Evolutionary conservation across 1,140 invertebrate species (phyloP), one percentile per base, ranked within the genome.

Genomic region (Dreissena polymorpha): DNA sequence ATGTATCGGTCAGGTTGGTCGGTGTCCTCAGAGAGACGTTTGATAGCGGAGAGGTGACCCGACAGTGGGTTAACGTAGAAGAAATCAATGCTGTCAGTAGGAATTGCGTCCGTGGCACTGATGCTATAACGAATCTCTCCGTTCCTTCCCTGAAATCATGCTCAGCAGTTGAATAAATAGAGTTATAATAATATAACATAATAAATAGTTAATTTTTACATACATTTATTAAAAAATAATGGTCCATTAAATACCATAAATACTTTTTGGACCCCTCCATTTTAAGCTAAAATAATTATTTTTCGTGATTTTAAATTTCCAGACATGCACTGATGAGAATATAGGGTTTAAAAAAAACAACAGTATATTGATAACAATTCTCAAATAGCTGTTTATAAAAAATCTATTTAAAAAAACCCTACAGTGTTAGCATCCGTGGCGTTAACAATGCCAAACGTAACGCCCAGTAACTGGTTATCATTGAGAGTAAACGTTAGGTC

Each of bases 401-500:
- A 2, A 39, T 39, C 39, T 39, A 39, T 5, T 5, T 5, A 39
- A 39, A 39, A 39, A 2, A 39, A 39, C 39, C 78, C 77, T 70
- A 87, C 88, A 21, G 21, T 39, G 75, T 90, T 84, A 25, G 25
- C 39, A 83, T 90, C 89, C 12, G 86, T 88, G 53, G 95, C 95
- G 0, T 97, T 97, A 18, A 98, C 88, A 10, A 69, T 71, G n/a
- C 86, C 88, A 76, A 93, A 87, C 25, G 73, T 78, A 75, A 49
- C 82, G 49, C 79, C 86, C 53, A 79, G 85, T 71, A 89, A 96
- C 96, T 57, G 93, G 0, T 96, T 96, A 93, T 98, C 97, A 25
- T 95, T 93, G 0, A 97, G 94, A 79, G 96, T 95, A 88, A 97
- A 97, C 27, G 94, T 95, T 89, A 97, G 97, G 94, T 95, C 96